These are phyloP conservation scores for Spilosoma lubricipeda DNA, from an alignment of 2,888 invertebrate species.

Conservation along the genomic window DNA sequence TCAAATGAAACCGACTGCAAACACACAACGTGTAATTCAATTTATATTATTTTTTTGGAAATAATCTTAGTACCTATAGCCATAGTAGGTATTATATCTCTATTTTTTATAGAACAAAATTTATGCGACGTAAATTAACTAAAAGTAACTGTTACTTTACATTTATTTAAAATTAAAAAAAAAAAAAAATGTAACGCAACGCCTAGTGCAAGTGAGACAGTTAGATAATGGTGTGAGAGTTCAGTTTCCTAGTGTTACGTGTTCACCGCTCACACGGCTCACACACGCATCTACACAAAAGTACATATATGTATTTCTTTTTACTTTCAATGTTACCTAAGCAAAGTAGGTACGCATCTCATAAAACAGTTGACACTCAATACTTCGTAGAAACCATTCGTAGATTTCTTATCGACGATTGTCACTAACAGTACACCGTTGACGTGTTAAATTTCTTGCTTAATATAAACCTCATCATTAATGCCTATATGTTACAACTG, in stretches of 20 bases:
- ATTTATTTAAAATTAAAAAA: neutral
- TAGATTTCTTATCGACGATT: neutral
- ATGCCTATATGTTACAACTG: neutral
- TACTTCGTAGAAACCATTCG: slow-evolving; percentile 27
- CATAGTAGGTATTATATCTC: neutral
- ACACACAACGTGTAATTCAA: slow-evolving; percentile 55
- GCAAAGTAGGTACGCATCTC: slow-evolving; percentile 47
- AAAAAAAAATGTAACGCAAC: slow-evolving; percentile 14
- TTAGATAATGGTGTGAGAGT: slow-evolving; percentile 74
- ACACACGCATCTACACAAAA: slow-evolving; percentile 53
- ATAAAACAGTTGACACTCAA: slow-evolving; percentile 27
- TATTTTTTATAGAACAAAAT: neutral
- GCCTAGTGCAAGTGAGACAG: slow-evolving; percentile 40
- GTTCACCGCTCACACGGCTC: slow-evolving; percentile 47
- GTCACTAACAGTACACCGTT: neutral
- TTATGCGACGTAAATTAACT: neutral
- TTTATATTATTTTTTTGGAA: slow-evolving; percentile 53
- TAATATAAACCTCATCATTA: neutral
- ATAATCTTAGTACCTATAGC: neutral
- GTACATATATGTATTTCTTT: slow-evolving; percentile 52
- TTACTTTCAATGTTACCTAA: slow-evolving; percentile 59
- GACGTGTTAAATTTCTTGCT: neutral
- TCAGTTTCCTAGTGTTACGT: slow-evolving; percentile 77
- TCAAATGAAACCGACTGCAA: slow-evolving; percentile 56
- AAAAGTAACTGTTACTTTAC: neutral